Base-by-base conservation (phyloP, 2,113 vertebrate species). In the Abramis brama region DNA sequence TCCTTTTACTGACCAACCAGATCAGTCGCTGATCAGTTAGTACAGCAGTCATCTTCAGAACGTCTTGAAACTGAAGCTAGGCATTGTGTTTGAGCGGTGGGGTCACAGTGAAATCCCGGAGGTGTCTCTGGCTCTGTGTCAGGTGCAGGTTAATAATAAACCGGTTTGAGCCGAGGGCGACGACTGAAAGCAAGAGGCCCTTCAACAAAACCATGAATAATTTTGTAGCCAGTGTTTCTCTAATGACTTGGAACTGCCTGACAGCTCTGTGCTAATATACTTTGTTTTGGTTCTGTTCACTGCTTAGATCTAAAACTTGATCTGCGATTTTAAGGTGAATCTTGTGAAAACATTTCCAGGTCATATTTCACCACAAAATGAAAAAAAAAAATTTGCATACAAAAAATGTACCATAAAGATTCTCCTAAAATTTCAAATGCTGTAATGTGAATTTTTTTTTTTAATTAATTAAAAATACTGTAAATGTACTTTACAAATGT, bases 81-180 rank as follows among this genome's bases (percentile, higher is more conserved):
- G 50, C 6, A n/a, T 36, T 13, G 82, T 8, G 33, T 87, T 80
- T 39, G 36, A 50, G 45, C 79, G 9, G 59, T 23, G 73, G 39
- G 60, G 45, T 47, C 82, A 64, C 71, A 4, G 39, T 30, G 13
- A 60, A 50, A 73, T 33, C 12, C 59, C 66, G 55, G 74, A 12
- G 33, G 76, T 75, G 4, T 39, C 64, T 30, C 10, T 55, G 60
- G 43, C 60, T 23, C 19, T 19, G 83, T 11, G 66, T 76, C 21
- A 52, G 80, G 76, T 4, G 85, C 85, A 78, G 45, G 84, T 92
- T 87, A 94, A 94, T 94, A 89, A 93, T 94, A 91, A 76, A 93
- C 87, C 47, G 23, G 36, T 23, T 23, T 19, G 62, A 81, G 70
- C 85, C 23, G 15, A 82, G 21, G 64, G 73, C 75, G 75, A 87